Percentiles rank a stretch among this genome's conserved stretches.
Evolutionary conservation across 2,113 vertebrate species (phyloP).

Genomic region (Cebidichthys violaceus): DNA sequence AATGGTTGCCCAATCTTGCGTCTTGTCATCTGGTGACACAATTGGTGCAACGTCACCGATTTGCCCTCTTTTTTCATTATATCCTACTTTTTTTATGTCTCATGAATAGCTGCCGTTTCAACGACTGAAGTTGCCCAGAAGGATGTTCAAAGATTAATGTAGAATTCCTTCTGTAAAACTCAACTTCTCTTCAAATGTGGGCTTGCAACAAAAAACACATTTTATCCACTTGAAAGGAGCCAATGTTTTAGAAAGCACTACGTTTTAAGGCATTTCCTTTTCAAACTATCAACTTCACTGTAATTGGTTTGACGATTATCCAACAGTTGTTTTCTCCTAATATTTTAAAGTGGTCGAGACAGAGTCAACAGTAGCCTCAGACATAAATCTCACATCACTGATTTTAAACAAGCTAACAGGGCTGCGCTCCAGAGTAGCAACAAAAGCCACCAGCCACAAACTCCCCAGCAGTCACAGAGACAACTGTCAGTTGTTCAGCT

Average conservation of each 20-base stretch:
- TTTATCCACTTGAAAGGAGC: background rate
- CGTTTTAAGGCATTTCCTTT: background rate
- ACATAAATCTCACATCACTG: constrained; percentile 39
- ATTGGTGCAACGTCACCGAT: background rate
- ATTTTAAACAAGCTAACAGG: constrained; percentile 29
- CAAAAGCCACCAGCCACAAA: constrained; percentile 32
- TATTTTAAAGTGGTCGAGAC: background rate
- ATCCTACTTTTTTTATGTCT: background rate
- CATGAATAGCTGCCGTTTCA: background rate
- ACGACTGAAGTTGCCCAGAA: background rate
- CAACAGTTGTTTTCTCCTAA: background rate
- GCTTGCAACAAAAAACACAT: background rate
- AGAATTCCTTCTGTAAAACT: background rate
- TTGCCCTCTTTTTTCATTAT: too few relatives aligned
- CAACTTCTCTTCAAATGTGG: background rate
- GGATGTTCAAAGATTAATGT: background rate
- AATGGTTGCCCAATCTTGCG: background rate
- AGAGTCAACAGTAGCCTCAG: background rate
- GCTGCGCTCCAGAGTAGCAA: background rate
- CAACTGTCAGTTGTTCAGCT: constrained; percentile 31
- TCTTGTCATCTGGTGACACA: background rate
- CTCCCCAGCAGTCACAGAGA: constrained; percentile 17
- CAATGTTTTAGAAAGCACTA: background rate
- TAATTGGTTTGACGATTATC: background rate
- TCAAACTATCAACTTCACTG: background rate